A percentile compares a stretch with the other conserved stretches of the same genome.
These are phyloP conservation scores for Mus caroli DNA, from an alignment of 2,797 vertebrate species.

Conservation along the genomic window DNA sequence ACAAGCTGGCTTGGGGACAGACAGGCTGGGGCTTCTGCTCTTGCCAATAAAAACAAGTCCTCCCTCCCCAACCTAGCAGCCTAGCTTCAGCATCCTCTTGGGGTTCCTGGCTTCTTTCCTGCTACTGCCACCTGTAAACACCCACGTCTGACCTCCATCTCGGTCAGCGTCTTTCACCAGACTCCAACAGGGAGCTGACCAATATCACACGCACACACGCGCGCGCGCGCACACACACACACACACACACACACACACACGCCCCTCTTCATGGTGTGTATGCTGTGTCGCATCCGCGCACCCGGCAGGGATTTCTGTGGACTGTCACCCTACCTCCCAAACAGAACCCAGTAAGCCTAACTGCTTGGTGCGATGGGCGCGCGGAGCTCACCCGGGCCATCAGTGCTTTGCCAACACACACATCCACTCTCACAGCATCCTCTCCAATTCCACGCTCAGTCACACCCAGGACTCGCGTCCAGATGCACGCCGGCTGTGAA, in stretches of 20 bases:
- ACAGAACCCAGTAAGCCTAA: neutral
- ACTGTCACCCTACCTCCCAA: constrained; percentile 49
- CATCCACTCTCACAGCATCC: constrained; percentile 45
- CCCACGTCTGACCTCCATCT: constrained; percentile 55
- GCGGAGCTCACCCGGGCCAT: constrained; percentile 4
- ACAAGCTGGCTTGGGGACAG: neutral
- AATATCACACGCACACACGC: neutral
- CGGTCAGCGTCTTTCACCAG: neutral
- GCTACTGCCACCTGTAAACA: constrained; percentile 33
- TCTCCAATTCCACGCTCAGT: constrained; percentile 19
- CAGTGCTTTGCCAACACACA: constrained; percentile 36
- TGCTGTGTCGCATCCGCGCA: constrained; percentile 4
- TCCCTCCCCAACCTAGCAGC: neutral
- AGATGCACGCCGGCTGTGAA: neutral
- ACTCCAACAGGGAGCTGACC: constrained; percentile 11
- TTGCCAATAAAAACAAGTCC: neutral
- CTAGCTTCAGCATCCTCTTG: constrained; percentile 13
- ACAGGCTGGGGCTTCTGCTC: constrained; percentile 1
- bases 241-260: constrained; percentile 12
- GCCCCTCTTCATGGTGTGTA: neutral
- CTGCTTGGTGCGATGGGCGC: neutral
- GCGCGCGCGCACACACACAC: neutral
- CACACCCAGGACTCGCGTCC: constrained; percentile 52
- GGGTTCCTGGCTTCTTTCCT: constrained; percentile 47
- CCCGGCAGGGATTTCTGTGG: constrained; percentile 59